Evolutionary conservation across 2,113 vertebrate species (phyloP), one percentile per base, ranked within the genome.

Genomic region (Cyrtonyx montezumae): DNA sequence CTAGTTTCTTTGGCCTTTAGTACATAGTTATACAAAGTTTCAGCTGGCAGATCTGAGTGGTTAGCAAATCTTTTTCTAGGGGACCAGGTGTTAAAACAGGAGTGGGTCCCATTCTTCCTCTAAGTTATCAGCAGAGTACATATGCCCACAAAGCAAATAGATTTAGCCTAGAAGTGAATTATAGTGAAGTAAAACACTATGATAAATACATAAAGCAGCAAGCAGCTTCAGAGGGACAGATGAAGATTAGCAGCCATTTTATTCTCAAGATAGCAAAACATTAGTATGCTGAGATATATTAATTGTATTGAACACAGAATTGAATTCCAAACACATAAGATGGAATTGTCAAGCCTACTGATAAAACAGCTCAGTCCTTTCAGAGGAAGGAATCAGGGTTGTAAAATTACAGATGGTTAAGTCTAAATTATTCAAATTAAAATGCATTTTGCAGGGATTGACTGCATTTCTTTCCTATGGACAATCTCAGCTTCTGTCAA

Each of bases 61-160:
- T 85, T 40, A 66, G 20, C 2, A 0, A 53, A 46, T 1, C 5
- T 23, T 43, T 43, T 43, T 61, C 11, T 19, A 68, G 37, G 12
- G 25, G 13, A 53, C 8, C 21, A n/a, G 10, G 9, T 43, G 11
- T 6, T 68, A 14, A 11, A 84, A 21, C 6, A 69, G 48, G 28
- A 45, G 8, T 1, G 1, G 45, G 36, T 43, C 3, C 9, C 8
- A 11, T 2, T 84, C 56, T 71, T 46, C 17, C 17, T 14, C 40
- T 51, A 46, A 0, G 1, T 8, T n/a, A 10, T 4, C 21, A 45
- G 34, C 2, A 22, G 16, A 63, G 13, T 3, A 56, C 16, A 2
- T 0, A 2, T 43, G 36, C n/a, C 13, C 30, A 19, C 11, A 37
- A 13, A 42, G 13, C 10, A 85, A 45, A 20, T 1, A 48, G 5